A percentile compares a stretch with the other conserved stretches of the same genome.
These are phyloP conservation scores for Notocelia uddmanniana DNA, from an alignment of 2,888 invertebrate genomes.

Conservation along the genomic window DNA sequence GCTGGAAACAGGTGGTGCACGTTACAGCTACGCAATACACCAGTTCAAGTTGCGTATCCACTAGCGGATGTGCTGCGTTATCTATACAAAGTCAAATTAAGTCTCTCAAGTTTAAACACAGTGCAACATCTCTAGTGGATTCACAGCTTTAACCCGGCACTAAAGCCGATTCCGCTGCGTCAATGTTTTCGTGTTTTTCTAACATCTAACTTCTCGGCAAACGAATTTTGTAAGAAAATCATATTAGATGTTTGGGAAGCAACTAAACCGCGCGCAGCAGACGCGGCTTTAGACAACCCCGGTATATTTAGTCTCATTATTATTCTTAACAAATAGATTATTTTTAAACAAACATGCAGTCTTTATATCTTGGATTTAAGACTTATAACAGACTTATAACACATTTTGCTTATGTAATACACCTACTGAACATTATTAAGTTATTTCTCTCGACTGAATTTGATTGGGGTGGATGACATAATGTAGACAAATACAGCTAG, in stretches of 20 bases:
- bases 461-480: neutral
- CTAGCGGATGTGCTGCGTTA: neutral
- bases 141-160: neutral
- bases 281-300: neutral
- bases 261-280: too few relatives aligned
- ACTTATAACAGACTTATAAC: neutral
- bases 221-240: too few relatives aligned
- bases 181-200: too few relatives aligned
- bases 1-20: neutral
- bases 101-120: neutral
- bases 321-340: neutral
- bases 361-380: constrained; percentile 18
- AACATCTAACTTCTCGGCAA: too few relatives aligned
- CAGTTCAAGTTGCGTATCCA: neutral
- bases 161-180: too few relatives aligned
- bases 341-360: constrained; percentile 23
- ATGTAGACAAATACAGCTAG: neutral
- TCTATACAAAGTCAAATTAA: neutral
- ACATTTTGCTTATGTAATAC: neutral
- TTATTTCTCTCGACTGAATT: neutral
- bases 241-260: too few relatives aligned
- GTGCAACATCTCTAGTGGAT: neutral
- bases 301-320: neutral
- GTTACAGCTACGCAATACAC: neutral
- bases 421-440: neutral